These are phyloP conservation scores for Aradus depressus DNA, from an alignment of 2,888 invertebrate species.

Conservation along the genomic window DNA sequence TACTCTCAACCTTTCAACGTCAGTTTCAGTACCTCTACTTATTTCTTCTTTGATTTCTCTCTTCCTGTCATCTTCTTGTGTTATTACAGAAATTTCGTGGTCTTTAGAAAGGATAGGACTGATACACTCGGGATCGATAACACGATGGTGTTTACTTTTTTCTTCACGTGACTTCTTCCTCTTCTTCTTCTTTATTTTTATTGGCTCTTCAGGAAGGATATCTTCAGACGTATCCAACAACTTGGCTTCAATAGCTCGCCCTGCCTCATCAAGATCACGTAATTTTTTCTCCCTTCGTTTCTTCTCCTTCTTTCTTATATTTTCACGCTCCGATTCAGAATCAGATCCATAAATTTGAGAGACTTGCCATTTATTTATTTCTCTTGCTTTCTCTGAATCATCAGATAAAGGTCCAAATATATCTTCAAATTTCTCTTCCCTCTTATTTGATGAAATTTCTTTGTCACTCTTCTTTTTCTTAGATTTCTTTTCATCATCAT, in stretches of 20 bases:
- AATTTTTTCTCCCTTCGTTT: constrained; percentile 33
- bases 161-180: constrained; percentile 56
- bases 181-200: constrained; percentile 72
- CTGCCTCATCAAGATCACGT: constrained; percentile 62
- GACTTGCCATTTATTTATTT: constrained; percentile 33
- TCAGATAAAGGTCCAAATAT: constrained; percentile 80
- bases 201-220: constrained; percentile 39
- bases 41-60: constrained; percentile 32
- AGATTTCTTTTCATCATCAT: constrained; percentile 37
- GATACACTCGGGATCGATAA: constrained; percentile 27
- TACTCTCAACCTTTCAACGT: constrained; percentile 17
- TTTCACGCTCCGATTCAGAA: constrained; percentile 37
- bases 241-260: constrained; percentile 69
- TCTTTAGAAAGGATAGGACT: constrained; percentile 30
- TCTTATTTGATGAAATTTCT: constrained; percentile 39
- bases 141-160: constrained; percentile 36
- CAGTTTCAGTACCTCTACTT: constrained; percentile 30
- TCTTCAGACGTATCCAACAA: constrained; percentile 53
- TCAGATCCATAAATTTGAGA: constrained; percentile 43
- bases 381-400: constrained; percentile 41
- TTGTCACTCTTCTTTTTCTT: constrained; percentile 36
- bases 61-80: constrained; percentile 20
- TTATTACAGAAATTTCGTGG: constrained; percentile 28
- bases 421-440: constrained; percentile 75
- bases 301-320: constrained; percentile 33